Evolutionary conservation across 2,113 vertebrate genomes (phyloP).

Genomic region (Nasalis larvatus): DNA sequence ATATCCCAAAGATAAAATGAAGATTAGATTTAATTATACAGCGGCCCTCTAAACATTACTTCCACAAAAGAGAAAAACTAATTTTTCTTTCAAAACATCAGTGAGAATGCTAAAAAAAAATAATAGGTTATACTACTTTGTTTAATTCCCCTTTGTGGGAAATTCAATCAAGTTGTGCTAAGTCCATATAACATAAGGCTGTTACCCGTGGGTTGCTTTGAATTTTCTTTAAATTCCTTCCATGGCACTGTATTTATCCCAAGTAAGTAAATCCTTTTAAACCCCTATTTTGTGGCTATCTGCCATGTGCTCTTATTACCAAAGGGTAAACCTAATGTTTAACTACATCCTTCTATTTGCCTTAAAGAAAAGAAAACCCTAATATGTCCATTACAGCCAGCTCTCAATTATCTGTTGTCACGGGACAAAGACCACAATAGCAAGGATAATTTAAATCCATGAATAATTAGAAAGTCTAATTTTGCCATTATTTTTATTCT

Average conservation of each 20-base stretch:
- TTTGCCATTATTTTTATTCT: conserved; percentile 45
- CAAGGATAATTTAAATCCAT: conserved; percentile 49
- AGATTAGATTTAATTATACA: conserved; percentile 38
- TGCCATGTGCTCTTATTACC: conserved; percentile 44
- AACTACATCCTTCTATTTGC: conserved; percentile 35
- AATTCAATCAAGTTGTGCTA: conserved; percentile 44
- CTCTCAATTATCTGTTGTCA: conserved; percentile 53
- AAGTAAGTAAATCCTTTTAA: conserved; percentile 54
- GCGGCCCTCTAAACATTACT: neutral
- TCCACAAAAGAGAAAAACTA: conserved; percentile 13
- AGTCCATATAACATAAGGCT: conserved; percentile 33
- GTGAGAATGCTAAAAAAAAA: conserved; percentile 49
- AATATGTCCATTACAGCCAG: conserved; percentile 39
- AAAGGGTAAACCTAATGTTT: conserved; percentile 33
- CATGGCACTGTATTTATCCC: conserved; percentile 32
- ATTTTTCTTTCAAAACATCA: conserved; percentile 30
- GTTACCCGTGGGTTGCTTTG: conserved; percentile 35
- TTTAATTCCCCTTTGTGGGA: conserved; percentile 42
- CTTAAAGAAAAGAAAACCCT: conserved; percentile 49
- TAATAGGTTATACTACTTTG: conserved; percentile 9
- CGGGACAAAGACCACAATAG: neutral
- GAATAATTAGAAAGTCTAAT: conserved; percentile 46
- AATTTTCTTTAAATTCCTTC: conserved; percentile 54
- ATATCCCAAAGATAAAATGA: neutral
- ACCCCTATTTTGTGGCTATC: conserved; percentile 42